Base-by-base conservation (phyloP, 2,888 invertebrate genomes). In the Orchesella flavescens region DNA sequence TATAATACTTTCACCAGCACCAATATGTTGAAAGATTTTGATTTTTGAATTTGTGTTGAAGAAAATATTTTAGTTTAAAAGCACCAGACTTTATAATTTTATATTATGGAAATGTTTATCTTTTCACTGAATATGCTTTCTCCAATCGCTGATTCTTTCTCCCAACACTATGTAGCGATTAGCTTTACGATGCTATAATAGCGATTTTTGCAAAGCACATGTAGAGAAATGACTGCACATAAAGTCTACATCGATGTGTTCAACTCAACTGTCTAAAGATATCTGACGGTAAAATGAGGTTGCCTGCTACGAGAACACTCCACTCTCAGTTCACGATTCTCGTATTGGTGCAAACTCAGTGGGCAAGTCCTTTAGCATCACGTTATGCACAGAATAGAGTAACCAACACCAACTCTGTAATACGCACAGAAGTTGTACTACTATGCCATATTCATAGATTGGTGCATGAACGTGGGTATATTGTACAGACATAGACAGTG, bases 191-290 rank as follows among this genome's bases (percentile, higher is more conserved):
- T 17, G 7, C 4, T 21, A 44, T 61, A 73, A n/a, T 49, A 7
- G 49, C 49, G 12, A 49, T 49, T 49, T 49, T 49, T 49, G 12
- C 24, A 80, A 59, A 75, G 84, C 84, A 84, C 84, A 84, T 84
- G 84, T 72, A 84, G 21, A 57, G 71, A 46, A 78, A 55, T 57
- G 46, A 71, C 46, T 65, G 75, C 55, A 80, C 75, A 71, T 24
- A 76, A 57, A n/a, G n/a, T 76, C 76, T 65, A 75, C 84, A 76
- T 80, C 59, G 80, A 80, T 84, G 80, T 76, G 73, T 75, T 80
- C 84, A 59, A 55, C 23, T 80, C 84, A 65, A 72, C 17, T 57
- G 84, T 72, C 84, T 80, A 49, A 73, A 73, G 80, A 24, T 74
- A 59, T 80, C 80, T 80, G 80, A 80, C 65, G 74, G 63, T 24